phyloP scores from a whole-genome alignment of 2,888 invertebrate genomes.

The Creontiades dilutus region DNA sequence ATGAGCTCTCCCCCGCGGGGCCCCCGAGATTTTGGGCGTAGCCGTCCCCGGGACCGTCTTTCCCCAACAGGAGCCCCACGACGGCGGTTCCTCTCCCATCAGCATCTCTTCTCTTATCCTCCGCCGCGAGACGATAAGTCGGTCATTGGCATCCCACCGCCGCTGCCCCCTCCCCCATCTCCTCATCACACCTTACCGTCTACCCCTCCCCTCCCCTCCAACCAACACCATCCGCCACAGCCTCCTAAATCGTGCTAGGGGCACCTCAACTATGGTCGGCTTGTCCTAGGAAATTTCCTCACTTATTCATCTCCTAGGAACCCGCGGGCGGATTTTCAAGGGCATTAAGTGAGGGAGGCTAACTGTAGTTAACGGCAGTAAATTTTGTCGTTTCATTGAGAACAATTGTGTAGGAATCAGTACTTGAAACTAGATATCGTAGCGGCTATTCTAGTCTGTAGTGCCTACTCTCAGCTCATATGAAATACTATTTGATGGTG shows the following conservation, averaged over 20 bases:
- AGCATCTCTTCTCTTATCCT: constrained; percentile 42
- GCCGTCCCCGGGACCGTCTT: constrained; percentile 28
- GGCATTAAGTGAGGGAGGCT: no score
- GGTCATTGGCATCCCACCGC: constrained; percentile 49
- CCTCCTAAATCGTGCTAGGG: not conserved
- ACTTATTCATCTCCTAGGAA: not conserved
- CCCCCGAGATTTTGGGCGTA: constrained; percentile 26
- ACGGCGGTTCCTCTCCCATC: constrained; percentile 45
- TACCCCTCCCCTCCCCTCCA: not conserved
- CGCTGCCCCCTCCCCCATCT: not conserved
- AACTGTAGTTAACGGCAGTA: no score
- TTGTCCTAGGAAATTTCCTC: constrained; percentile 27
- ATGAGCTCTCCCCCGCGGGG: not conserved
- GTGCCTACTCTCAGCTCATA: no score
- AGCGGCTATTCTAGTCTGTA: no score
- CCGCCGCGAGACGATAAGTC: constrained; percentile 55
- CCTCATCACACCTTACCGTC: not conserved
- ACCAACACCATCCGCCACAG: no score
- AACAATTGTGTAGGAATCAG: no score
- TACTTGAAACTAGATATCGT: no score
- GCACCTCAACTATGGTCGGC: constrained; percentile 38
- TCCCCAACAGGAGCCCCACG: constrained; percentile 52
- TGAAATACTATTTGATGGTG: no score
- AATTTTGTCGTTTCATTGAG: no score
- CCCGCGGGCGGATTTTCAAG: no score